Conservation (phyloP, 2,797 vertebrate species). For the Sus cebifrons region DNA sequence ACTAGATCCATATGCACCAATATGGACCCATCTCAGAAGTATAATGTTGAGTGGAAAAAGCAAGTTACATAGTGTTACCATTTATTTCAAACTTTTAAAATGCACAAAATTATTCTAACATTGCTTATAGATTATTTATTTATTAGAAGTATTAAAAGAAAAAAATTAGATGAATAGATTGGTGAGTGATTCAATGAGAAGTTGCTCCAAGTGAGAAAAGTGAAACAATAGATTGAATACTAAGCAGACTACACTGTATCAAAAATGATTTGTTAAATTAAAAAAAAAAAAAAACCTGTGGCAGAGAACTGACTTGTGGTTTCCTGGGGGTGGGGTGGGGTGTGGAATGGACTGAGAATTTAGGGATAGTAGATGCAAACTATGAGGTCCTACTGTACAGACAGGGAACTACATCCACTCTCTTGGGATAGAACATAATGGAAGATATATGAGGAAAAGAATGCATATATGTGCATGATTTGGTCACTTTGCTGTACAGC, state of each 20-base stretch:
- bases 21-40: constrained; percentile 1
- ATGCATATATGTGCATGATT: too few relatives aligned
- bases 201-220: not conserved
- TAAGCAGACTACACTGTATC: not conserved
- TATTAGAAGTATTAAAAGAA: not conserved
- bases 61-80: not conserved
- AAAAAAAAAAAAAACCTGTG: not conserved
- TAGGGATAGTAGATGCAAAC: too few relatives aligned
- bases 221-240: not conserved
- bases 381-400: too few relatives aligned
- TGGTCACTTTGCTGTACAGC: too few relatives aligned
- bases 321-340: too few relatives aligned
- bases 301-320: too few relatives aligned
- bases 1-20: not conserved
- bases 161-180: not conserved
- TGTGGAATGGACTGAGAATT: too few relatives aligned
- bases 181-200: not conserved
- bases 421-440: too few relatives aligned
- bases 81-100: constrained; percentile 58
- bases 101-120: not conserved
- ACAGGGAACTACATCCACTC: too few relatives aligned
- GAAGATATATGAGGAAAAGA: too few relatives aligned
- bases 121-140: not conserved
- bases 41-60: constrained; percentile 30
- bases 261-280: constrained; percentile 48